A percentile compares a stretch with the other conserved stretches of the same genome.
phyloP scores from a whole-genome alignment of 2,888 invertebrate species.

The Drosophila helvetica region DNA sequence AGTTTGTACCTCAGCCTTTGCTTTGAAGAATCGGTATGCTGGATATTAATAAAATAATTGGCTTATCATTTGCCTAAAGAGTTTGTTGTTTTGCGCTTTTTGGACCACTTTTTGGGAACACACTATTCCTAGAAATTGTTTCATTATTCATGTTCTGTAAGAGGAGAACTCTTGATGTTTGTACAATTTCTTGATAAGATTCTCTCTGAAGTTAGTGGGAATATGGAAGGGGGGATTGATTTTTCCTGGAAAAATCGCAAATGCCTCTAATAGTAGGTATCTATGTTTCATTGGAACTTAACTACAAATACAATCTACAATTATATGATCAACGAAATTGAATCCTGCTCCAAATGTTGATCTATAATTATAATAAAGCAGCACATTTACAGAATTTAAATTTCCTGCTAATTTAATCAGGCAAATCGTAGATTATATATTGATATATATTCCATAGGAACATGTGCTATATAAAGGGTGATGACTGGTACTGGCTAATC shows the following conservation, averaged over 20 bases:
- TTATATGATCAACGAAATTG: no score
- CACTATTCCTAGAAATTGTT: neutral
- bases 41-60: constrained; percentile 70
- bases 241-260: neutral
- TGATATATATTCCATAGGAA: neutral
- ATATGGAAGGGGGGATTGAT: neutral
- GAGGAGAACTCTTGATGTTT: neutral
- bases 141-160: neutral
- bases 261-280: no score
- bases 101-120: neutral
- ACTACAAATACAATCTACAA: no score
- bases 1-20: constrained; percentile 73
- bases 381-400: no score
- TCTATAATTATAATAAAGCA: no score
- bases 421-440: neutral
- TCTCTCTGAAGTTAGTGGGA: neutral
- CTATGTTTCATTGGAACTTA: no score
- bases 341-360: no score
- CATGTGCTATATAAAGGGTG: constrained; percentile 5
- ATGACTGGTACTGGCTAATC: neutral
- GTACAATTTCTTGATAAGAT: neutral
- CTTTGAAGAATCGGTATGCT: constrained; percentile 73
- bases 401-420: neutral
- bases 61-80: constrained; percentile 52
- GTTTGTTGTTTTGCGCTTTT: neutral